Conservation (phyloP, 2,888 invertebrate genomes). For the Tridacna gigas region DNA sequence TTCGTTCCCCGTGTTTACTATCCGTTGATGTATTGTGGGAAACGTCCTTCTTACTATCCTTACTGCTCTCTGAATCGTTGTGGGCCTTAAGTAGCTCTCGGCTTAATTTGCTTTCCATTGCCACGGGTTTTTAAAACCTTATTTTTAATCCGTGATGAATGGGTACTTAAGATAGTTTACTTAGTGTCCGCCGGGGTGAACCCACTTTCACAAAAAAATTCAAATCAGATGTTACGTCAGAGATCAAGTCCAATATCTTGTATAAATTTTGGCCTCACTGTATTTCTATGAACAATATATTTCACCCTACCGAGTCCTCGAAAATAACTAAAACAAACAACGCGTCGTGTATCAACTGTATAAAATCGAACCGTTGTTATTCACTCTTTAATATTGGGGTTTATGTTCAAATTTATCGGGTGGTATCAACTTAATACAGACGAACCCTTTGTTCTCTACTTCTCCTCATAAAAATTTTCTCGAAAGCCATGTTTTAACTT, state of each 20-base stretch:
- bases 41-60: slow-evolving; percentile 16
- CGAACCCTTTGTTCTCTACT: not conserved
- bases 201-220: not conserved
- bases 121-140: not conserved
- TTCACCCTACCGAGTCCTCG: slow-evolving; percentile 1
- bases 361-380: slow-evolving; percentile 28
- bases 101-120: slow-evolving; percentile 59
- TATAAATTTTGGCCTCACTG: too few relatives aligned
- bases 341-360: slow-evolving; percentile 18
- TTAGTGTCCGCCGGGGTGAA: slow-evolving; percentile 17
- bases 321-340: slow-evolving; percentile 28
- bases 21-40: not conserved
- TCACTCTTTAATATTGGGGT: slow-evolving; percentile 15
- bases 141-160: slow-evolving; percentile 24
- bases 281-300: not conserved
- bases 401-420: slow-evolving; percentile 30
- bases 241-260: not conserved
- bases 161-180: slow-evolving; percentile 23
- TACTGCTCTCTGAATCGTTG: slow-evolving; percentile 39
- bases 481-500: too few relatives aligned
- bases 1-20: not conserved
- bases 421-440: slow-evolving; percentile 22
- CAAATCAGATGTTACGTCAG: slow-evolving; percentile 4
- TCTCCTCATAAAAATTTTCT: not conserved
- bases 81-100: slow-evolving; percentile 52